Conservation (phyloP, 2,797 vertebrate species). For the Momotus momota region DNA sequence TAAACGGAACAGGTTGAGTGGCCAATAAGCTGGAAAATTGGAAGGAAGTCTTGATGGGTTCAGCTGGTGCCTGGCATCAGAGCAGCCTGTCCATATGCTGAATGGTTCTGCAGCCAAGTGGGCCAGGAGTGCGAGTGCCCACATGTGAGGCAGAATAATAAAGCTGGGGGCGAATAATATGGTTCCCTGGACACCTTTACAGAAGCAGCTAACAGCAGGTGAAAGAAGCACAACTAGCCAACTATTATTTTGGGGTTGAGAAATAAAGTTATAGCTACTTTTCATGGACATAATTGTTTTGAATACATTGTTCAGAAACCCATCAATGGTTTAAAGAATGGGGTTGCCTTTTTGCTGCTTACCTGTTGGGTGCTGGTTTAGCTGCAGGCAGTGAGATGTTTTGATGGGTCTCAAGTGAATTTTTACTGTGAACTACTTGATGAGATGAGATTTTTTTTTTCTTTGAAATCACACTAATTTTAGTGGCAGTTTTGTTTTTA, state of each 20-base stretch:
- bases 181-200: not conserved
- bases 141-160: not conserved
- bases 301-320: not conserved
- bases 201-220: not conserved
- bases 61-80: slow-evolving; percentile 1
- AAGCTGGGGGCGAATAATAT: not conserved
- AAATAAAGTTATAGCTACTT: not conserved
- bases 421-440: not conserved
- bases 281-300: not conserved
- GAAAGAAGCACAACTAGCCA: not conserved
- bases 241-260: not conserved
- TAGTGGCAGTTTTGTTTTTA: not conserved
- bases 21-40: not conserved
- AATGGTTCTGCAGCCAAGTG: not conserved
- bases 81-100: not conserved
- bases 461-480: not conserved
- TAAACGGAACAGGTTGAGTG: not conserved
- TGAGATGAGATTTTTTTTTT: not conserved
- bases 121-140: not conserved
- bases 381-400: not conserved
- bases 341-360: not conserved
- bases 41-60: not conserved
- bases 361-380: not conserved
- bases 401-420: not conserved
- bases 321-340: not conserved